Conservation (phyloP, 2,113 vertebrate species). For the Podocnemis expansa region DNA sequence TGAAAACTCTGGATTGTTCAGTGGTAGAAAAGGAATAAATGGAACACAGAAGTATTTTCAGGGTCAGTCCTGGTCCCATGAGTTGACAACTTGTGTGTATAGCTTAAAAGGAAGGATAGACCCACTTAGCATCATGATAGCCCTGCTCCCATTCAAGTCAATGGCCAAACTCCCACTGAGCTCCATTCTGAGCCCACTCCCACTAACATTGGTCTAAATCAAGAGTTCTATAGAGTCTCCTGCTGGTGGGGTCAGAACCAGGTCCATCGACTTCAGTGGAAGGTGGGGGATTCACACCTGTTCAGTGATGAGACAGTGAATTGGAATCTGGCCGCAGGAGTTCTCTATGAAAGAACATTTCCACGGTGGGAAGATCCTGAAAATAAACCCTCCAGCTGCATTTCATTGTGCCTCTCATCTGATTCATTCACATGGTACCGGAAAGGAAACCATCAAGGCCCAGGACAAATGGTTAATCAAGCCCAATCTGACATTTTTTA, state of each 20-base stretch:
- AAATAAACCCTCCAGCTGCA: neutral
- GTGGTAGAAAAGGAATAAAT: neutral
- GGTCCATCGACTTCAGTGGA: neutral
- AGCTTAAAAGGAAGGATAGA: neutral
- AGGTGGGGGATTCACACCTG: neutral
- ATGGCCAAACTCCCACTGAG: neutral
- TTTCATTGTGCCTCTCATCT: neutral
- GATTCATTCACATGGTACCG: neutral
- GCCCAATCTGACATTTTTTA: neutral
- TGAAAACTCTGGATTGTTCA: conserved; percentile 4
- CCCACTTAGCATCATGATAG: neutral
- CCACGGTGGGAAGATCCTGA: neutral
- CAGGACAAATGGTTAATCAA: conserved; percentile 1
- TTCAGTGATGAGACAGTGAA: neutral
- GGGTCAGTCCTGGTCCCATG: neutral
- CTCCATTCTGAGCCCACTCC: neutral
- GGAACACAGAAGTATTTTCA: neutral
- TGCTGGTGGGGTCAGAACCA: neutral
- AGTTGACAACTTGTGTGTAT: neutral
- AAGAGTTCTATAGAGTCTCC: neutral
- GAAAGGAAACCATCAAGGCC: neutral
- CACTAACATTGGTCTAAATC: neutral
- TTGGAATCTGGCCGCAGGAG: neutral
- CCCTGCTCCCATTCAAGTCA: neutral
- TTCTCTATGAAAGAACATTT: conserved; percentile 51